These are phyloP conservation scores for Diorhabda carinulata DNA, from an alignment of 1,140 invertebrate species.

Conservation along the genomic window DNA sequence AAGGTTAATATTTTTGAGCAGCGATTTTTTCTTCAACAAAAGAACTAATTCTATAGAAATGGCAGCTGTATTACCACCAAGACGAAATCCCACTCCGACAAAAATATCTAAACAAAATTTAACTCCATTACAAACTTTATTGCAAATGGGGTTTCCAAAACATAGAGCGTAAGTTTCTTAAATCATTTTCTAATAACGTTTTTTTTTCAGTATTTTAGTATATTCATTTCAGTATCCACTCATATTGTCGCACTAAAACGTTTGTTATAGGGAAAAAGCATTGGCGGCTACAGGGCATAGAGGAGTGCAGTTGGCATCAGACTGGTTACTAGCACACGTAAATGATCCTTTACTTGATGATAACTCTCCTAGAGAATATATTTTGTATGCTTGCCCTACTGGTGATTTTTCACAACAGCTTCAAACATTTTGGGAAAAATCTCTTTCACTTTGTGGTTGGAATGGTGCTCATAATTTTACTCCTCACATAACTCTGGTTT, in stretches of 20 bases:
- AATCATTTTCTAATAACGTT: too few relatives aligned
- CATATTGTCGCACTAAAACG: not conserved
- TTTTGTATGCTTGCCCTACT: slow-evolving; percentile 79
- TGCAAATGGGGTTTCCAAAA: slow-evolving; percentile 84
- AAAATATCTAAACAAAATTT: slow-evolving; percentile 69
- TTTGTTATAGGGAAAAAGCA: slow-evolving; percentile 72
- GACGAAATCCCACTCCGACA: slow-evolving; percentile 63
- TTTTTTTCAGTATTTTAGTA: too few relatives aligned
- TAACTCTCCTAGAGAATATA: slow-evolving; percentile 73
- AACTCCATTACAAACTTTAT: slow-evolving; percentile 71
- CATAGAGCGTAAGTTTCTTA: slow-evolving; percentile 71
- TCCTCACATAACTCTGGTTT: slow-evolving; percentile 84
- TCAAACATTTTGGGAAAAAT: slow-evolving; percentile 74
- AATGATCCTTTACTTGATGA: slow-evolving; percentile 76
- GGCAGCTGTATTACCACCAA: slow-evolving; percentile 66
- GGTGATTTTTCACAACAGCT: slow-evolving; percentile 69
- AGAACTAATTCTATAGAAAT: not conserved
- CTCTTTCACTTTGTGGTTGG: slow-evolving; percentile 70
- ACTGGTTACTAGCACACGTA: slow-evolving; percentile 86
- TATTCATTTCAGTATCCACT: not conserved
- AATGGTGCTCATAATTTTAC: slow-evolving; percentile 86
- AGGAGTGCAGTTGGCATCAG: slow-evolving; percentile 80
- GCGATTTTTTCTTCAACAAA: slow-evolving; percentile 1
- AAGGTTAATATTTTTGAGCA: not conserved
- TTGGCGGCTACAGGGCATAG: slow-evolving; percentile 83